Evolutionary conservation across 2,113 vertebrate genomes (phyloP), one percentile per base, ranked within the genome.

Genomic region (Gambusia affinis): DNA sequence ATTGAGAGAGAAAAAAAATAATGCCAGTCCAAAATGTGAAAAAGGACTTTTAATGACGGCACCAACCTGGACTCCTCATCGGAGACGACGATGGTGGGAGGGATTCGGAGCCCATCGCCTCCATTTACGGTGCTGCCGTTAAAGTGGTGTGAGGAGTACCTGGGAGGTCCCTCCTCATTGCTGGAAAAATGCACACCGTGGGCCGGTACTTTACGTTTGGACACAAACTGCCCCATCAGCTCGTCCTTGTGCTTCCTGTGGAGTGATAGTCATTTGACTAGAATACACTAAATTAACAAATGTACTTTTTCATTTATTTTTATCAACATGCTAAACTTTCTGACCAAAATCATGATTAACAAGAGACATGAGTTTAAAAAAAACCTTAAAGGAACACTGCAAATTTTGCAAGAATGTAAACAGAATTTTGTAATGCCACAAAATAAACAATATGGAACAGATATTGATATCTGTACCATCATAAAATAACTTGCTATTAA

Each of bases 201-300:
- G 1, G 33, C 74, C 2, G n/a, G 15, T 30, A 30, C 30, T 0
- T 15, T 67, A 4, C 8, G 47, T 75, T 80, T 93, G 28, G 90
- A 91, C 12, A 29, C 28, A 1, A 69, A 27, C 39, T 91, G 90
- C 64, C 92, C 92, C 93, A 94, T 94, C 8, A 8, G 64, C 14
- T 57, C 15, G 17, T 24, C 1, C 5, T 10, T 28, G 42, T n/a
- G 3, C 24, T 7, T 68, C 64, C 69, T 79, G 33, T 33, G 19
- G 2, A 70, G 22, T 12, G 22, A 31, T 28, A 67, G 0, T 4
- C 1, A 31, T 68, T 31, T 17, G 3, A n/a, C 37, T 8, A 12
- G 8, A 19, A 33, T 35, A 10, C 31, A 64, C 17, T 22, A 47
- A 47, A 47, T 47, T 47, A 47, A 47, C 0, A 19, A 24, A 24